Evolutionary conservation across 2,113 vertebrate genomes (phyloP).

Genomic region (Natator depressus): DNA sequence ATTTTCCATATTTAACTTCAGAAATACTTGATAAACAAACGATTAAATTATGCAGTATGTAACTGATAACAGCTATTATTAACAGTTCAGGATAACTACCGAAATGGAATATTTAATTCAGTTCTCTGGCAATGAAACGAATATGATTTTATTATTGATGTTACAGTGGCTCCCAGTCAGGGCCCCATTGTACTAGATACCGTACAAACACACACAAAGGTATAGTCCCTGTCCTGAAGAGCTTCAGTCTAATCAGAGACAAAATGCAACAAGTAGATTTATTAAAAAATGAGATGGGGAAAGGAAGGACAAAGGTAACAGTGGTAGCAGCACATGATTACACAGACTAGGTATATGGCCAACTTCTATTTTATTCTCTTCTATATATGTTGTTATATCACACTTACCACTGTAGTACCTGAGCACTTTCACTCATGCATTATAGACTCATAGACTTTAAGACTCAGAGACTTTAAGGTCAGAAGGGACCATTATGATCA

Average conservation of each 20-base stretch:
- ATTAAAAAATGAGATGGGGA: background rate
- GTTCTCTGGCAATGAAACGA: background rate
- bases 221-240: background rate
- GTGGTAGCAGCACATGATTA: background rate
- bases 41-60: background rate
- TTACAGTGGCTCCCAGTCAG: background rate
- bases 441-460: background rate
- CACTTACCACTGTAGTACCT: accelerated
- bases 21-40: background rate
- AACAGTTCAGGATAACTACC: background rate
- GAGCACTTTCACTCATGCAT: background rate
- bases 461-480: no score
- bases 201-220: background rate
- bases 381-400: background rate
- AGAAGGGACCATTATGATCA: no score
- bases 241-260: background rate
- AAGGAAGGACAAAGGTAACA: background rate
- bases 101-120: background rate
- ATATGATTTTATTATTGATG: background rate
- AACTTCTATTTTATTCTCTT: background rate
- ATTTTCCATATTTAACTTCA: background rate
- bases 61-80: background rate
- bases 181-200: accelerated
- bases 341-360: background rate
- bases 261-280: background rate